These are phyloP conservation scores for Pipistrellus nathusii DNA, from an alignment of 2,797 vertebrate species.

Conservation along the genomic window DNA sequence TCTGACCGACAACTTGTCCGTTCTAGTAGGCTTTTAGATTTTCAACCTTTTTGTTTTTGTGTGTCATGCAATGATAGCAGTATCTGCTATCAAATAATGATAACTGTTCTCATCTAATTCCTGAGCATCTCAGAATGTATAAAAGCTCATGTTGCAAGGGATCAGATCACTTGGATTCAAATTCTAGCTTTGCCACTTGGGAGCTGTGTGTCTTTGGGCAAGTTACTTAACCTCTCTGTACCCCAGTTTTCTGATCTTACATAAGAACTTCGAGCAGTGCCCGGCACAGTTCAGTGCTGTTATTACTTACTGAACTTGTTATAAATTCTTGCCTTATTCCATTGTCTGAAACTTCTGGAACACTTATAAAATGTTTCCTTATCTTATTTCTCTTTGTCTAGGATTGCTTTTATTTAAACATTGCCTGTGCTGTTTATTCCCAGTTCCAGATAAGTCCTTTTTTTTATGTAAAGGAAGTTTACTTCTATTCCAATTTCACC, in stretches of 20 bases:
- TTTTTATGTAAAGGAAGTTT: conserved; percentile 22
- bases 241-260: neutral
- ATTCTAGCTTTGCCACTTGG: neutral
- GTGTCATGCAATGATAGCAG: neutral
- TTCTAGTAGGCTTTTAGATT: neutral
- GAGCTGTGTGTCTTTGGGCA: neutral
- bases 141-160: neutral
- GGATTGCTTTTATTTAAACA: conserved; percentile 1
- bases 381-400: neutral
- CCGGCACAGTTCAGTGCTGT: neutral
- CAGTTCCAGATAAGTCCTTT: conserved; percentile 53
- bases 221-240: neutral
- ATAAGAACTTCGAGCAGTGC: neutral
- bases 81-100: neutral
- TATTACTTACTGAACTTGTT: neutral
- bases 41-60: neutral
- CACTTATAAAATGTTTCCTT: neutral
- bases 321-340: conserved; percentile 53
- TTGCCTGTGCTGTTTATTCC: neutral
- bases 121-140: neutral
- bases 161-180: neutral
- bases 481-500: conserved; percentile 64
- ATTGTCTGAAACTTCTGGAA: conserved; percentile 32
- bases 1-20: neutral
- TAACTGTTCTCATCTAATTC: neutral